Percentiles rank a stretch among this genome's conserved stretches.
Conservation (phyloP, 2,113 vertebrate genomes). For the Rhodinocichla rosea region DNA sequence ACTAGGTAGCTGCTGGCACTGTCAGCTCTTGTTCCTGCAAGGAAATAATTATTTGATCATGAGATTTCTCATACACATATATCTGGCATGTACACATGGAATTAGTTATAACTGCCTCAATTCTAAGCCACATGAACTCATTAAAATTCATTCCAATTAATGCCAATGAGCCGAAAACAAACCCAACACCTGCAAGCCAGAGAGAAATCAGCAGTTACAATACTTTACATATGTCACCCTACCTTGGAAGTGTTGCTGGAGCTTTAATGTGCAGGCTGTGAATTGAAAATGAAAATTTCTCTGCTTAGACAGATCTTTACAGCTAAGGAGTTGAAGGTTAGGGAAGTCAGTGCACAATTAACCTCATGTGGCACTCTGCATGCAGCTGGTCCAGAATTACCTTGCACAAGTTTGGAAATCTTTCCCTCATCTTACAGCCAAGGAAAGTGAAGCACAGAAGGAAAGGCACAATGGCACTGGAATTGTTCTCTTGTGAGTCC, state of each 20-base stretch:
- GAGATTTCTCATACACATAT: neutral
- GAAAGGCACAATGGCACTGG: neutral
- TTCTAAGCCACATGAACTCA: slow-evolving; percentile 1
- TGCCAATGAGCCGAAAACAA: neutral
- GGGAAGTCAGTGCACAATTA: neutral
- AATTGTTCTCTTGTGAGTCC: neutral
- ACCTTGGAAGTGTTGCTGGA: neutral
- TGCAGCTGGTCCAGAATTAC: neutral
- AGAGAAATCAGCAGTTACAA: neutral
- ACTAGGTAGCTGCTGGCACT: neutral
- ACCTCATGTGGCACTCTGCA: neutral
- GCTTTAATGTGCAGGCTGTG: neutral
- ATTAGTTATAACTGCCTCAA: slow-evolving; percentile 23
- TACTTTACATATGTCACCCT: neutral
- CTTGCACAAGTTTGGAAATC: neutral
- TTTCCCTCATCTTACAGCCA: neutral
- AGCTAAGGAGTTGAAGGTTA: neutral
- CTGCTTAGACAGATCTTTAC: neutral
- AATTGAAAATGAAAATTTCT: neutral
- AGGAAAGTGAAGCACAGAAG: neutral
- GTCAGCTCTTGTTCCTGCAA: neutral
- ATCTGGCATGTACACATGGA: neutral
- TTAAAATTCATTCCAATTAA: slow-evolving; percentile 53
- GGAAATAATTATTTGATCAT: slow-evolving; percentile 11
- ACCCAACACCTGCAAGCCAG: neutral